Evolutionary conservation across 92 coral and sea anemone genomes (phyloP).

Genomic region (Muricea muricata): DNA sequence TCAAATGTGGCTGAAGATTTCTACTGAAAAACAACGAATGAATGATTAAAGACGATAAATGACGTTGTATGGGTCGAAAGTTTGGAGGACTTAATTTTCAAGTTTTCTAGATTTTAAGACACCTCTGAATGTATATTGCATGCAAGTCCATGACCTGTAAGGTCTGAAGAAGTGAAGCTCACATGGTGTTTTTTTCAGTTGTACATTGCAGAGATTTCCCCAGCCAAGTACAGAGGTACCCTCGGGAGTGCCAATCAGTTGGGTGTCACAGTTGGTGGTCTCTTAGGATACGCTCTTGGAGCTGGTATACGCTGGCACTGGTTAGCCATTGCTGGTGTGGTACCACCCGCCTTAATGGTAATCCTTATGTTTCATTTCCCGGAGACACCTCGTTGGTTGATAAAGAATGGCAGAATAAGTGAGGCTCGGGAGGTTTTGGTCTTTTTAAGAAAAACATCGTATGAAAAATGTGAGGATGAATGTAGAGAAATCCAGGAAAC

Average conservation of each 20-base stretch:
- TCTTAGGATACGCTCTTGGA: constrained; percentile 70
- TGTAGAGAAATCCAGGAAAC: constrained; percentile 75
- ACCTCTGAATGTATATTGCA: too few relatives aligned
- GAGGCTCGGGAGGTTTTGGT: constrained; percentile 74
- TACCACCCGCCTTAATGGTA: constrained; percentile 71
- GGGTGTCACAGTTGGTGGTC: constrained; percentile 70
- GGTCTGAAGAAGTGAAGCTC: too few relatives aligned
- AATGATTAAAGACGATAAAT: too few relatives aligned
- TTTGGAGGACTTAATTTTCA: too few relatives aligned
- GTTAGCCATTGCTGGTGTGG: constrained; percentile 84
- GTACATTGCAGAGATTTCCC: constrained; percentile 84
- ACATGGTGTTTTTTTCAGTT: constrained; percentile 70
- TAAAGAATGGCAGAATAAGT: constrained; percentile 69
- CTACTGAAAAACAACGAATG: too few relatives aligned
- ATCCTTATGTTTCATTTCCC: constrained; percentile 82
- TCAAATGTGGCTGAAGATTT: neutral
- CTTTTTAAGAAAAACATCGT: constrained; percentile 74
- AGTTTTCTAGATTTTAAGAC: too few relatives aligned
- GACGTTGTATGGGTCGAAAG: too few relatives aligned
- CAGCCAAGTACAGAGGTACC: constrained; percentile 75
- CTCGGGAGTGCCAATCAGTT: constrained; percentile 79
- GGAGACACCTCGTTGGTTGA: constrained; percentile 91
- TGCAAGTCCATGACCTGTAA: too few relatives aligned
- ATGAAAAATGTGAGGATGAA: constrained; percentile 74
- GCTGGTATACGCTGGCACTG: constrained; percentile 72